These are phyloP conservation scores for Cyanistes caeruleus DNA, from an alignment of 2,113 vertebrate species.

Conservation along the genomic window DNA sequence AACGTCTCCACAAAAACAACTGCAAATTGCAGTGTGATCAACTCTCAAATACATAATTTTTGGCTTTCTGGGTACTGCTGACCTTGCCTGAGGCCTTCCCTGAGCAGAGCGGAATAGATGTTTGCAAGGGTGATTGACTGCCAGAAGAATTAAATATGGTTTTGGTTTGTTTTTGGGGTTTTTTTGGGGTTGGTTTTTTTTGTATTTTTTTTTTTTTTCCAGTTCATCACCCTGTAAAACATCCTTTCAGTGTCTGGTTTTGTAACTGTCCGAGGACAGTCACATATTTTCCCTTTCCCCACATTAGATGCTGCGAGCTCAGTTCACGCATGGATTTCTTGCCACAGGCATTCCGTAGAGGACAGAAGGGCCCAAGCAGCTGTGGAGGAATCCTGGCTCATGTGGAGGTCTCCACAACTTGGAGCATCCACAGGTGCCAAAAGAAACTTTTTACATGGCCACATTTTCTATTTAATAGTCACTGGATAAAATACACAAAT, in stretches of 20 bases:
- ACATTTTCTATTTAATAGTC: not conserved
- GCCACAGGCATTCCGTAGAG: slow-evolving; percentile 5
- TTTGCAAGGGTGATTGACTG: not conserved
- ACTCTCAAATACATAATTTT: not conserved
- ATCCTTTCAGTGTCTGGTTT: not conserved
- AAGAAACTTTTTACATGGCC: not conserved
- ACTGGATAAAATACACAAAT: not conserved
- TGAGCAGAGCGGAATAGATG: not conserved
- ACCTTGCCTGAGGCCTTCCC: slow-evolving; percentile 5
- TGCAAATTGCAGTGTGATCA: accelerated
- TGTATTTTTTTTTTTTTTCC: not conserved
- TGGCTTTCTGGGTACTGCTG: not conserved
- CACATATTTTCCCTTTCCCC: not conserved
- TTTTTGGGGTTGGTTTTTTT: not conserved
- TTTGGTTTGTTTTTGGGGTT: not conserved
- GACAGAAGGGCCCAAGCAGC: not conserved
- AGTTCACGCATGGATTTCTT: not conserved
- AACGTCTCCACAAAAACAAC: not conserved
- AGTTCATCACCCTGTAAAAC: not conserved
- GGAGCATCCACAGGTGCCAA: not conserved
- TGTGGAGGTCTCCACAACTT: not conserved
- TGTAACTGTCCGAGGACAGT: slow-evolving; percentile 12
- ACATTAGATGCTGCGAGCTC: not conserved
- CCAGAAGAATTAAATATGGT: not conserved
- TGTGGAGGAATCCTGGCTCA: not conserved